Evolutionary conservation across 2,888 invertebrate genomes (phyloP), one percentile per base, ranked within the genome.

Genomic region (Eumerus sabulonum): DNA sequence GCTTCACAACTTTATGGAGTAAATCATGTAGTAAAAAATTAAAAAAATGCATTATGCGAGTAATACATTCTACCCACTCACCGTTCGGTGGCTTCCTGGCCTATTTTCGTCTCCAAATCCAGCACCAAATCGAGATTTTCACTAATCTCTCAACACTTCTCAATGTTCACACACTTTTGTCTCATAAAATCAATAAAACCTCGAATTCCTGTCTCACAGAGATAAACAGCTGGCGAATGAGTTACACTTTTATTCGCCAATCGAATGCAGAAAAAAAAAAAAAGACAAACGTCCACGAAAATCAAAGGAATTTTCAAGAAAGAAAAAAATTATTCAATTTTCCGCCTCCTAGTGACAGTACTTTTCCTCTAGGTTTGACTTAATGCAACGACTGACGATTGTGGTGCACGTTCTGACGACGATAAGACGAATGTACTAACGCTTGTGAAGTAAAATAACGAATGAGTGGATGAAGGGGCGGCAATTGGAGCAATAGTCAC

Each of bases 181-280:
- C 27, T 36, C 19, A 64, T 57, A 64, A 72, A 72, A 72, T 72
- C 71, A 72, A 72, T 72, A 72, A 12, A 64, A 51, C 56, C 54
- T 51, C n/a, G 40, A 9, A 17, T 18, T 38, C 27, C 27, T 27
- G 7, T n/a, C 48, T 42, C 27, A 48, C 50, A 62, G 17, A 47
- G 17, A 47, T 11, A 38, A 47, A 13, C 50, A 5, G 5, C 42
- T 12, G 62, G 35, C 27, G 18, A 7, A 19, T 12, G 40, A 12
- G 27, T 27, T 27, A 4, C 42, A n/a, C 5, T 38, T 62, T 53
- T 18, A 18, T 38, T 38, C 50, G 13, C 13, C 13, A 66, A 66
- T 17, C 38, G 27, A 19, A n/a, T 68, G 1, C 9, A 35, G 54
- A 54, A 54, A 16, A 45, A 42, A 70, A 54, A 18, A 27, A 51